phyloP scores from a whole-genome alignment of 2,797 vertebrate species.

The Phoeniculus purpureus region DNA sequence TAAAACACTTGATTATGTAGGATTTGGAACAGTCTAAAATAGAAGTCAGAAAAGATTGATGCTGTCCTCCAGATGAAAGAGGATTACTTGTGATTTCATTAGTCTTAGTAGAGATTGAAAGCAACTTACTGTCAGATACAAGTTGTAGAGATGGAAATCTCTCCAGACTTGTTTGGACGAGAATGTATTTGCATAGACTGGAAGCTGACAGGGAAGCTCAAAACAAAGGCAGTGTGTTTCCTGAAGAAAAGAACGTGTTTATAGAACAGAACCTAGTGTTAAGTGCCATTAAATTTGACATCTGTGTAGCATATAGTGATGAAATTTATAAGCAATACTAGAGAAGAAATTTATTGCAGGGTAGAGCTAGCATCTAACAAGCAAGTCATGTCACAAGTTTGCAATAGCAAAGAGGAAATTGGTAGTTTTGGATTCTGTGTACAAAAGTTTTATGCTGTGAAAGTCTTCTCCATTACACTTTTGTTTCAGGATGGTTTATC shows the following conservation, averaged over 20 bases:
- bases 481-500: background rate
- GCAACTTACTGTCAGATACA: background rate
- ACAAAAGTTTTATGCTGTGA: background rate
- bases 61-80: background rate
- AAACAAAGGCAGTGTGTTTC: background rate
- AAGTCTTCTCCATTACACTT: background rate
- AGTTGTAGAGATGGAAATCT: background rate
- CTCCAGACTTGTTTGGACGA: background rate
- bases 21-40: constrained; percentile 3
- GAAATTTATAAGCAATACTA: background rate
- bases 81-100: constrained; percentile 24
- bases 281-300: background rate
- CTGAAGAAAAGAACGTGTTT: background rate
- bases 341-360: background rate
- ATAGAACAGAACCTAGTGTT: background rate
- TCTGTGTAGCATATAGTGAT: no score
- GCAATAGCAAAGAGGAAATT: background rate
- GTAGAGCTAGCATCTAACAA: background rate
- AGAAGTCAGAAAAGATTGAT: background rate
- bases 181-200: background rate
- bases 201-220: background rate
- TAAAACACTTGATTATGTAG: background rate
- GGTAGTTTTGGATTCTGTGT: background rate
- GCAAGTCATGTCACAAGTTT: background rate
- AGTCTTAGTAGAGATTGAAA: background rate